Conservation (phyloP, 2,113 vertebrate species). For the Struthidea cinerea region DNA sequence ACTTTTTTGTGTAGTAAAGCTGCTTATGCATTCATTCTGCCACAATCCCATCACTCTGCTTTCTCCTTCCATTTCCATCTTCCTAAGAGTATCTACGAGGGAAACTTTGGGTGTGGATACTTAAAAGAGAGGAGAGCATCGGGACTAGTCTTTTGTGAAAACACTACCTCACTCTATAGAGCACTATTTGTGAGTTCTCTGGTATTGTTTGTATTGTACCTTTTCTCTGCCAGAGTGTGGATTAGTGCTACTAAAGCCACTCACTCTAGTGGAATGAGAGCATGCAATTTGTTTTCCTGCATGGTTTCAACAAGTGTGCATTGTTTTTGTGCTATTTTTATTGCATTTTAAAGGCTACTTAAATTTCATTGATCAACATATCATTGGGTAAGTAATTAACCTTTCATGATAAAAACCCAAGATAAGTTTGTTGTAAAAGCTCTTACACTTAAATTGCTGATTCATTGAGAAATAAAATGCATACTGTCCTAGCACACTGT, state of each 20-base stretch:
- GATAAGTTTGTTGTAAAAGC: not conserved
- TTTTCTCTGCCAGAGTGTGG: slow-evolving; percentile 69
- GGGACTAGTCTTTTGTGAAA: slow-evolving; percentile 96
- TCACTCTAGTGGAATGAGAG: slow-evolving; percentile 68
- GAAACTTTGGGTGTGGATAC: slow-evolving; percentile 90
- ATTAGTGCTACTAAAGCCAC: slow-evolving; percentile 64
- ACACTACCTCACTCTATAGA: slow-evolving; percentile 92
- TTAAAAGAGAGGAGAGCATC: slow-evolving; percentile 90
- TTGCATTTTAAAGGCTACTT: slow-evolving; percentile 58
- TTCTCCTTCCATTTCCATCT: slow-evolving; percentile 75
- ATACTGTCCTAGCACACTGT: not conserved
- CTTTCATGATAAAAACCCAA: slow-evolving; percentile 41
- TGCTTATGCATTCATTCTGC: slow-evolving; percentile 68
- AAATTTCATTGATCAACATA: slow-evolving; percentile 54
- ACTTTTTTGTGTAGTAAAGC: slow-evolving; percentile 64
- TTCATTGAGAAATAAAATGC: slow-evolving; percentile 11
- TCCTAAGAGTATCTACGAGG: slow-evolving; percentile 93
- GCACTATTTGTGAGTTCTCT: slow-evolving; percentile 92
- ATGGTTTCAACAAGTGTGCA: slow-evolving; percentile 64
- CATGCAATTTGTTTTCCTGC: slow-evolving; percentile 74
- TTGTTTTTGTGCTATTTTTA: slow-evolving; percentile 56
- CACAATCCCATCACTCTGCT: slow-evolving; percentile 75
- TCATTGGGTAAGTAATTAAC: slow-evolving; percentile 49
- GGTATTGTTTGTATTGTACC: slow-evolving; percentile 69
- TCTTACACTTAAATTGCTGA: slow-evolving; percentile 11